These are phyloP conservation scores for Melospiza melodia DNA, from an alignment of 2,113 vertebrate species.

Conservation along the genomic window DNA sequence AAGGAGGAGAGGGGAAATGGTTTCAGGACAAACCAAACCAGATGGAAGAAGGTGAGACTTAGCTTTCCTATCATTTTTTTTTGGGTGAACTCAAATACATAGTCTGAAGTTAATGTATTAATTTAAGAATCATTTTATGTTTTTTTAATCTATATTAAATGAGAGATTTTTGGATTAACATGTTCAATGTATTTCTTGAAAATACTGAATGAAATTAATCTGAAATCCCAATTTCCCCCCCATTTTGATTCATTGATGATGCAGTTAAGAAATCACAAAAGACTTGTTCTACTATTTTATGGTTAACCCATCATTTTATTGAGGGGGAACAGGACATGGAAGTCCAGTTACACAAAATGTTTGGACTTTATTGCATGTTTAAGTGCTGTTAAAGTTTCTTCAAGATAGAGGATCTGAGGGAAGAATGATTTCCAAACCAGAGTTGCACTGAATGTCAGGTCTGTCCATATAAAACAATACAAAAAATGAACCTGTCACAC, in stretches of 20 bases:
- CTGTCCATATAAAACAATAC: background rate
- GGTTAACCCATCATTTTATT: background rate
- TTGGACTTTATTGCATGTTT: background rate
- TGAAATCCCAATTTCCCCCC: background rate
- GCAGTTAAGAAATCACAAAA: background rate
- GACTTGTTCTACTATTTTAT: background rate
- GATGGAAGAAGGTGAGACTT: background rate
- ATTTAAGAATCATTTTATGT: background rate
- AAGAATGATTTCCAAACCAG: background rate
- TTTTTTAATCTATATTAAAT: background rate
- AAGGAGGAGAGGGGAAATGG: conserved; percentile 16
- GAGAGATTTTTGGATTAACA: background rate
- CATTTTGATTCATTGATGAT: background rate
- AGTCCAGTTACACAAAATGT: background rate
- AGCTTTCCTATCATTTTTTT: background rate
- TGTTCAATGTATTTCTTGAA: background rate
- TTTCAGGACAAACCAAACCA: conserved; percentile 53
- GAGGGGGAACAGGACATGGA: background rate
- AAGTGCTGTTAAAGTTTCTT: background rate
- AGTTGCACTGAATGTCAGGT: background rate
- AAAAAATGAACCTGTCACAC: background rate
- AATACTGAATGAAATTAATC: background rate
- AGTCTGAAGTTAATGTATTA: background rate
- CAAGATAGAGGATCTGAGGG: background rate
- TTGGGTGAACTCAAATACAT: background rate